Evolutionary conservation across 2,797 vertebrate genomes (phyloP).

Genomic region (Tinamus major): DNA sequence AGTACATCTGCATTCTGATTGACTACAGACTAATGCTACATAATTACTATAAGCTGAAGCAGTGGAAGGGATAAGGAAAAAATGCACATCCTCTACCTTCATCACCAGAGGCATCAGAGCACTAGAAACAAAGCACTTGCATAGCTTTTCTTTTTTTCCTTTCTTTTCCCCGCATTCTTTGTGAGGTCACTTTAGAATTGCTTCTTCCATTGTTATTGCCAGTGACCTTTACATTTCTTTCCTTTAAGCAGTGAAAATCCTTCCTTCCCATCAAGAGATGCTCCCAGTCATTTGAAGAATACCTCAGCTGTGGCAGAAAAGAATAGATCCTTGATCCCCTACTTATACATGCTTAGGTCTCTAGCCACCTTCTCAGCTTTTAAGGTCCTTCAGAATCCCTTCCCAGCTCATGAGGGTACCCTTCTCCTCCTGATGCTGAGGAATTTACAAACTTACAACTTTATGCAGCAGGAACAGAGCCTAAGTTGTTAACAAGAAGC

Average conservation of each 20-base stretch:
- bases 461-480: background rate
- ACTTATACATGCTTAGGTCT: background rate
- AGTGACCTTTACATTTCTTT: background rate
- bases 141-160: background rate
- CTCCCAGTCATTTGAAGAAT: background rate
- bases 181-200: background rate
- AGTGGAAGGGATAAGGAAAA: background rate
- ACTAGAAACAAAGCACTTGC: background rate
- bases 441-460: background rate
- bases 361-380: background rate
- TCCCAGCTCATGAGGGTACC: background rate
- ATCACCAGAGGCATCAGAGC: background rate
- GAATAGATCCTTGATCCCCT: background rate
- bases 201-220: background rate
- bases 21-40: background rate
- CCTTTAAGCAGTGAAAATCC: background rate
- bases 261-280: background rate
- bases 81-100: background rate
- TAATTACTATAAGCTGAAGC: constrained; percentile 19
- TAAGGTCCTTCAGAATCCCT: background rate
- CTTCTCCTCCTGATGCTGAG: background rate
- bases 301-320: background rate
- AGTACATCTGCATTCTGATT: background rate
- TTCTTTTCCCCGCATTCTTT: background rate
- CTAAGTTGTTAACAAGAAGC: background rate